Evolutionary conservation across 2,113 vertebrate species (phyloP).

Genomic region (Gambusia holbrooki): DNA sequence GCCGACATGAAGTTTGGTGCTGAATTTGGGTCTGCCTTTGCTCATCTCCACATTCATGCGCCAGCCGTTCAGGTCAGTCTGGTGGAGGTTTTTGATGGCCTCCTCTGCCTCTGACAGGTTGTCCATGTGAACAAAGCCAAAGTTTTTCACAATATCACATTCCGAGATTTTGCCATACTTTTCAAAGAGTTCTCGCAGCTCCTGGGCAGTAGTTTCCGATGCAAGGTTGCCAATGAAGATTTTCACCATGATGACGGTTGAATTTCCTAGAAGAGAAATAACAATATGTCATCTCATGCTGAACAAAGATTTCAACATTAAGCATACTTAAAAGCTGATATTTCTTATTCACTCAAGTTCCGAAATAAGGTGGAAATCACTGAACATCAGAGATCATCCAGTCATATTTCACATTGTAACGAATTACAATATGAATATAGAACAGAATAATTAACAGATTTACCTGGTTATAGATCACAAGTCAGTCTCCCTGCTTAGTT

Average conservation of each 20-base stretch:
- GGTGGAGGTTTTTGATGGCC: constrained; percentile 91
- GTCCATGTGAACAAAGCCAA: constrained; percentile 94
- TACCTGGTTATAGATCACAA: too few species aligned
- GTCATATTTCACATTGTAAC: too few species aligned
- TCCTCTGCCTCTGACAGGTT: constrained; percentile 86
- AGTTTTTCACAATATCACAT: constrained; percentile 95
- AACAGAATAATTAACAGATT: too few species aligned
- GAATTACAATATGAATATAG: too few species aligned
- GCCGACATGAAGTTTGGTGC: constrained; percentile 93
- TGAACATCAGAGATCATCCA: too few species aligned
- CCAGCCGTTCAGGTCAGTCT: constrained; percentile 88
- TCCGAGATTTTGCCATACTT: constrained; percentile 92
- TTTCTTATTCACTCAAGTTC: too few species aligned
- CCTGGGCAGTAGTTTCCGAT: constrained; percentile 85
- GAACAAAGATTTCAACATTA: too few species aligned
- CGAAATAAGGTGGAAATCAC: too few species aligned
- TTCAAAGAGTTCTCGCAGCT: constrained; percentile 90
- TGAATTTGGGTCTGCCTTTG: constrained; percentile 88
- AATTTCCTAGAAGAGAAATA: constrained; percentile 38
- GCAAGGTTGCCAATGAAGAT: constrained; percentile 95
- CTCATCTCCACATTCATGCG: constrained; percentile 94
- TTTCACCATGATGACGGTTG: constrained; percentile 88
- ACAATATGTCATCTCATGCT: not conserved
- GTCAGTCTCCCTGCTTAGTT: too few species aligned
- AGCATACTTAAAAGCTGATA: too few species aligned